phyloP scores from a whole-genome alignment of 2,888 invertebrate species.

The Calameuta filiformis region DNA sequence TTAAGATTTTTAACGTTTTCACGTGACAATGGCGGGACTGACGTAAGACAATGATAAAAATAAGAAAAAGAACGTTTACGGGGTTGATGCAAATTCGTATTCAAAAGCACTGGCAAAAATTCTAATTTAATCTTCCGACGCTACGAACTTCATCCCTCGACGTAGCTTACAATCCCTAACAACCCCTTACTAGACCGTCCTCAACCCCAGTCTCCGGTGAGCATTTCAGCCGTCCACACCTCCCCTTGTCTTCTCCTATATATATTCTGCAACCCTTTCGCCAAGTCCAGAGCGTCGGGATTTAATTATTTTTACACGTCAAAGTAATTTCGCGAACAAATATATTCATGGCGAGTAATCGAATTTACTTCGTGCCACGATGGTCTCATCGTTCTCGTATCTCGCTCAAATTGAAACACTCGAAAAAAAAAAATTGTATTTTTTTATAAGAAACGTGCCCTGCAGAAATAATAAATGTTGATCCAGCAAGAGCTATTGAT shows the following conservation, averaged over 20 bases:
- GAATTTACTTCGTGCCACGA: slow-evolving; percentile 1
- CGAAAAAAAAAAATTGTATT: no score
- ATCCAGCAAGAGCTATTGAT: no score
- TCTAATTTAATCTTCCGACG: background rate
- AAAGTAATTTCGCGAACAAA: slow-evolving; percentile 17
- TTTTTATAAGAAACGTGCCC: no score
- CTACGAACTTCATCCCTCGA: background rate
- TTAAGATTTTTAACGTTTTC: no score
- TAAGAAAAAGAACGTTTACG: no score
- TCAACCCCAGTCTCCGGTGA: background rate
- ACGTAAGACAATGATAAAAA: no score
- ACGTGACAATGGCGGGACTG: no score
- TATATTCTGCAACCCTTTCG: background rate
- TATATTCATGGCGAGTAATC: slow-evolving; percentile 20
- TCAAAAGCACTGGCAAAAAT: background rate
- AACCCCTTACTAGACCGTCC: background rate
- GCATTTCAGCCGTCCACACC: background rate
- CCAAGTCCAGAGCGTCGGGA: background rate
- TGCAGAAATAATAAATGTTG: no score
- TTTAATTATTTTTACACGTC: slow-evolving; percentile 15
- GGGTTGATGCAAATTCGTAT: background rate
- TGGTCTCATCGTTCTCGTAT: background rate
- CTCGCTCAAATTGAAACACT: background rate
- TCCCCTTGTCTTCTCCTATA: background rate
- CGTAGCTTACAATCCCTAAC: background rate